Evolutionary conservation across 1,140 invertebrate genomes (phyloP).

Genomic region (Saccostrea glomerata): DNA sequence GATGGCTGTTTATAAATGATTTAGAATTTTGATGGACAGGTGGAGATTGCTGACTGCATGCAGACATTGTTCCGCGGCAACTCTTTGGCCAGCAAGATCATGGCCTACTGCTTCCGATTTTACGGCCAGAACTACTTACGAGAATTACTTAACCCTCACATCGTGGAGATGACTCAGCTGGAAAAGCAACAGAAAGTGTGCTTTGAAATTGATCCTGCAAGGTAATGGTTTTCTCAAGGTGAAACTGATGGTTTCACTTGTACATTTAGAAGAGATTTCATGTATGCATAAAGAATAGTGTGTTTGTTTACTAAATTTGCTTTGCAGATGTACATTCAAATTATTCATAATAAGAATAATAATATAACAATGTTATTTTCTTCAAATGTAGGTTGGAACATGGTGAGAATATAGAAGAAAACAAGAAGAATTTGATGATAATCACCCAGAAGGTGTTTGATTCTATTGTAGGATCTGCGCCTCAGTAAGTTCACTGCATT

Average conservation of each 20-base stretch:
- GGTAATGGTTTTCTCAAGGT: constrained; percentile 77
- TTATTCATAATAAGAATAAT: not conserved
- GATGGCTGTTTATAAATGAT: constrained; percentile 30
- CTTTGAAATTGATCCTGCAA: constrained; percentile 96
- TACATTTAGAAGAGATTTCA: not conserved
- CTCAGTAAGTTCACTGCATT: constrained; percentile 80
- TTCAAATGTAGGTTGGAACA: constrained; percentile 84
- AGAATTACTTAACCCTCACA: constrained; percentile 91
- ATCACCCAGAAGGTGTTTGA: constrained; percentile 96
- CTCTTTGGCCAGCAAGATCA: constrained; percentile 97
- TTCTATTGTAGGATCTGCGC: constrained; percentile 93
- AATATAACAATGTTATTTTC: not conserved
- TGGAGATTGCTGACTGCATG: constrained; percentile 95
- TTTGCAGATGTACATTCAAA: too few species aligned
- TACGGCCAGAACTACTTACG: constrained; percentile 96
- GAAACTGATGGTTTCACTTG: too few species aligned
- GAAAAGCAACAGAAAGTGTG: constrained; percentile 71
- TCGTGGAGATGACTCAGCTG: constrained; percentile 86
- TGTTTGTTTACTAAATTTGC: too few species aligned
- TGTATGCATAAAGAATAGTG: not conserved
- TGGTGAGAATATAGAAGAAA: constrained; percentile 92
- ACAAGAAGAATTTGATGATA: constrained; percentile 91
- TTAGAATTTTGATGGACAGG: constrained; percentile 76
- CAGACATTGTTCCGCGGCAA: constrained; percentile 98
- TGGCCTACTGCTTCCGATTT: constrained; percentile 99